A percentile compares a stretch with the other conserved stretches of the same genome.
Evolutionary conservation across 2,888 invertebrate species (phyloP).

Genomic region (Morpho achilles): DNA sequence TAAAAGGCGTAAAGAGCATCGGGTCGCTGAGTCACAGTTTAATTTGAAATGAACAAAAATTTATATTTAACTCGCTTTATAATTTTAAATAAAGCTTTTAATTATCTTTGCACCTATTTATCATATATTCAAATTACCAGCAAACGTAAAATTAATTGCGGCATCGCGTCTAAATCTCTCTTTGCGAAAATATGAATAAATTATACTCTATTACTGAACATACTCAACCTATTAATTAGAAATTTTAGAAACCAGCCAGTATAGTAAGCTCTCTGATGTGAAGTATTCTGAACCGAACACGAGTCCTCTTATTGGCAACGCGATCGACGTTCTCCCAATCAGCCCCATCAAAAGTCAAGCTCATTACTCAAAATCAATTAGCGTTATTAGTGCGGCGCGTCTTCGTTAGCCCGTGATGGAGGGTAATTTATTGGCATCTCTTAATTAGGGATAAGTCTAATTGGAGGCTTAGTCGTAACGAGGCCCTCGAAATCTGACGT

Average conservation of each 20-base stretch:
- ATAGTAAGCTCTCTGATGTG: slow-evolving; percentile 15
- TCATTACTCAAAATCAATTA: slow-evolving; percentile 80
- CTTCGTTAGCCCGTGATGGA: slow-evolving; percentile 80
- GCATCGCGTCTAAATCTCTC: slow-evolving; percentile 10
- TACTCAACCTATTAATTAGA: slow-evolving; percentile 19
- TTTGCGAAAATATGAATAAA: slow-evolving; percentile 21
- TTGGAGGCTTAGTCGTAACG: slow-evolving; percentile 81
- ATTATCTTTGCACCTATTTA: slow-evolving; percentile 1
- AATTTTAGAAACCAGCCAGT: slow-evolving; percentile 22
- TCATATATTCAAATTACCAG: slow-evolving; percentile 9
- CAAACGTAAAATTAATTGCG: slow-evolving; percentile 17
- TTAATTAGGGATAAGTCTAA: slow-evolving; percentile 81
- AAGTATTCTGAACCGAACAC: slow-evolving; percentile 15
- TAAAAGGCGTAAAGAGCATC: too few species aligned
- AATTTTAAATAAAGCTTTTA: background rate
- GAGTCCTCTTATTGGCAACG: slow-evolving; percentile 24
- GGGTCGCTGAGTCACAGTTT: too few species aligned
- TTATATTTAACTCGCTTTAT: too few species aligned
- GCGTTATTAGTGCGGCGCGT: slow-evolving; percentile 78
- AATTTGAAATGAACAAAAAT: too few species aligned
- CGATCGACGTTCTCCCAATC: slow-evolving; percentile 61
- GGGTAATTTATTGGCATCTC: slow-evolving; percentile 81
- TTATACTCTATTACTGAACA: slow-evolving; percentile 16
- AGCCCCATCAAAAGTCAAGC: slow-evolving; percentile 76
- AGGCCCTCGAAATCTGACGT: slow-evolving; percentile 79